Percentiles rank a stretch among this genome's conserved stretches.
These are phyloP conservation scores for Cichlasoma orientale DNA, from an alignment of 2,797 vertebrate genomes.

Conservation along the genomic window DNA sequence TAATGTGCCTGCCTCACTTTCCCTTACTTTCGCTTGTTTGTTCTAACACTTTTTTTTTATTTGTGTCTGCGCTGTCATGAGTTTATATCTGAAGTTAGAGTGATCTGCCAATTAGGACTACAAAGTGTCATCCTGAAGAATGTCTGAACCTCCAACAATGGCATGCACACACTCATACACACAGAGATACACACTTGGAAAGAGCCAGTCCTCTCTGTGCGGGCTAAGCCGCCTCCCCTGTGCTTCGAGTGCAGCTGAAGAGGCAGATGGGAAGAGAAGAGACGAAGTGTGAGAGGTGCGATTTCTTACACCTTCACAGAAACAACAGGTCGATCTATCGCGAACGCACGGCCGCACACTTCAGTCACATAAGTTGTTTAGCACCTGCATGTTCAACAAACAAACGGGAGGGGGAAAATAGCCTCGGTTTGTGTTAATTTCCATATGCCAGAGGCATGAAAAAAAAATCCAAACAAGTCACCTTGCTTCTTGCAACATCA, in stretches of 20 bases:
- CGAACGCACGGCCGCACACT: slow-evolving; percentile 31
- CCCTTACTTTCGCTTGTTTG: slow-evolving; percentile 1
- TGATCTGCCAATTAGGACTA: slow-evolving; percentile 59
- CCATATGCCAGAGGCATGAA: neutral
- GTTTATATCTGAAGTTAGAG: slow-evolving; percentile 19
- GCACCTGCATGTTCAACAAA: slow-evolving; percentile 19
- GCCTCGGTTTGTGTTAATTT: neutral
- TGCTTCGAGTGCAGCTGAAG: slow-evolving; percentile 33
- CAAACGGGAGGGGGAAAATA: neutral
- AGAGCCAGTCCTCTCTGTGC: slow-evolving; percentile 41
- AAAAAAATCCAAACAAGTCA: slow-evolving; percentile 22
- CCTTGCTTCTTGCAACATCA: slow-evolving; percentile 17
- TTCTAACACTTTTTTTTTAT: slow-evolving; percentile 18
- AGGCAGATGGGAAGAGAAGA: slow-evolving; percentile 31
- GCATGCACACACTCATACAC: neutral
- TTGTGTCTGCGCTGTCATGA: slow-evolving; percentile 4
- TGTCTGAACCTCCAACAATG: slow-evolving; percentile 34
- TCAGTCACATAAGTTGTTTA: slow-evolving; percentile 22
- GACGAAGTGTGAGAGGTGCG: slow-evolving; percentile 37
- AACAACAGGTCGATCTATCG: slow-evolving; percentile 61
- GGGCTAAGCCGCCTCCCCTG: slow-evolving; percentile 48
- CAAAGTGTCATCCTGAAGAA: slow-evolving; percentile 38
- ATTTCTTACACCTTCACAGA: slow-evolving; percentile 61
- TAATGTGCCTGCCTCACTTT: neutral
- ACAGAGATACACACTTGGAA: slow-evolving; percentile 5